A percentile compares a stretch with the other conserved stretches of the same genome.
These are phyloP conservation scores for Bombus ignitus DNA, from an alignment of 1,140 invertebrate genomes.

Conservation along the genomic window DNA sequence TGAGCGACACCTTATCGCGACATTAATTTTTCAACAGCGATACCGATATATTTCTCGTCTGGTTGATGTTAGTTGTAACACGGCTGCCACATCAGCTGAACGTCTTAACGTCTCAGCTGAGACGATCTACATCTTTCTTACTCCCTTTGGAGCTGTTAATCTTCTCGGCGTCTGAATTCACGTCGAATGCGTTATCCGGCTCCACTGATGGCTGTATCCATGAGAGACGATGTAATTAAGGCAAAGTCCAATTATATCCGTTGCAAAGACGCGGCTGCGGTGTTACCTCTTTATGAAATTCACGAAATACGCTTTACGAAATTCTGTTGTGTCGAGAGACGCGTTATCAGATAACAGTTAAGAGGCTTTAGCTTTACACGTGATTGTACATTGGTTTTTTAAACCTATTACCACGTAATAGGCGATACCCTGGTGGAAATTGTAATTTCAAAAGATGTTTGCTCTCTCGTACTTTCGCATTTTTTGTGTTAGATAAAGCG, in stretches of 20 bases:
- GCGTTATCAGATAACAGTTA: slow-evolving; percentile 10
- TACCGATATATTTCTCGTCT: background rate
- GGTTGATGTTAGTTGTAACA: background rate
- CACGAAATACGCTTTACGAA: background rate
- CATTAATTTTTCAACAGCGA: slow-evolving; percentile 10
- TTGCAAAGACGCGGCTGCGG: slow-evolving; percentile 14
- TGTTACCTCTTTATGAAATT: slow-evolving; percentile 9
- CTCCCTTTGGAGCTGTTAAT: slow-evolving; percentile 40
- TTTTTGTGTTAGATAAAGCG: too few relatives aligned
- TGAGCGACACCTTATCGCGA: background rate
- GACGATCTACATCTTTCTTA: slow-evolving; percentile 38
- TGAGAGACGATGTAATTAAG: slow-evolving; percentile 43
- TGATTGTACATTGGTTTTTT: background rate
- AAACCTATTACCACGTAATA: background rate
- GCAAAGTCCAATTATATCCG: slow-evolving; percentile 45
- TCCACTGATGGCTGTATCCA: slow-evolving; percentile 21
- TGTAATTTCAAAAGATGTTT: background rate
- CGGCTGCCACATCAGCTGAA: slow-evolving; percentile 16
- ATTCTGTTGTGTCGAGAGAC: slow-evolving; percentile 8
- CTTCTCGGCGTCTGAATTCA: slow-evolving; percentile 31
- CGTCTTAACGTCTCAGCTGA: slow-evolving; percentile 32
- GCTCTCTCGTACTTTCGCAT: background rate
- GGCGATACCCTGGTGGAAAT: background rate
- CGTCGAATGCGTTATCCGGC: slow-evolving; percentile 47
- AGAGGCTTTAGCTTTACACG: slow-evolving; percentile 6